Evolutionary conservation across 2,888 invertebrate genomes (phyloP).

Genomic region (Ophion costatus): DNA sequence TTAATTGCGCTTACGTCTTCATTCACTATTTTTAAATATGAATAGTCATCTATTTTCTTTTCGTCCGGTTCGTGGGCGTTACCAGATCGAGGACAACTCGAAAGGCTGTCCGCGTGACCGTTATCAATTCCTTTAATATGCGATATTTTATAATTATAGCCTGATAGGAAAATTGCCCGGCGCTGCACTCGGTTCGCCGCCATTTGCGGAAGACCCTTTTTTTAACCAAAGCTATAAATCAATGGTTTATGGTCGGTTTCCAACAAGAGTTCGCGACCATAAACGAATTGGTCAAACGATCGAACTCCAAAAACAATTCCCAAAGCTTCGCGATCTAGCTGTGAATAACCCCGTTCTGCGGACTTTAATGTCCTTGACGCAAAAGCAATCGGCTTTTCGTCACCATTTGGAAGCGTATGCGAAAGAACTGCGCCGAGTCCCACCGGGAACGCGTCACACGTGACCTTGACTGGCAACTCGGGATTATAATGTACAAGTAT

Average conservation of each 20-base stretch:
- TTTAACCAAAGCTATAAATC: conserved; percentile 63
- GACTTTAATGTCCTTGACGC: conserved; percentile 61
- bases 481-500: conserved; percentile 52
- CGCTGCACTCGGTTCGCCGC: conserved; percentile 69
- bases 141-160: conserved; percentile 65
- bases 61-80: background rate
- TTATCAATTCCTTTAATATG: conserved; percentile 57
- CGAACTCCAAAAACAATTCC: conserved; percentile 68
- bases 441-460: conserved; percentile 48
- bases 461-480: conserved; percentile 26
- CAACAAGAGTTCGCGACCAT: conserved; percentile 65
- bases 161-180: conserved; percentile 68
- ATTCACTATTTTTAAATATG: conserved; percentile 3
- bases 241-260: conserved; percentile 72
- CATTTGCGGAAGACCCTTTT: conserved; percentile 63
- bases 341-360: conserved; percentile 50
- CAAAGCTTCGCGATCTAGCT: conserved; percentile 69
- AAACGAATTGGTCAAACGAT: conserved; percentile 69
- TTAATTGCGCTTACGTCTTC: conserved; percentile 15
- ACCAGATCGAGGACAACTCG: background rate
- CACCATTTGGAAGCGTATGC: conserved; percentile 47
- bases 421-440: conserved; percentile 50
- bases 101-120: conserved; percentile 66
- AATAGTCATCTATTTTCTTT: background rate
- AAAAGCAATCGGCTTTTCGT: conserved; percentile 62